Conservation (phyloP, 2,113 vertebrate species). For the Alligator mississippiensis region DNA sequence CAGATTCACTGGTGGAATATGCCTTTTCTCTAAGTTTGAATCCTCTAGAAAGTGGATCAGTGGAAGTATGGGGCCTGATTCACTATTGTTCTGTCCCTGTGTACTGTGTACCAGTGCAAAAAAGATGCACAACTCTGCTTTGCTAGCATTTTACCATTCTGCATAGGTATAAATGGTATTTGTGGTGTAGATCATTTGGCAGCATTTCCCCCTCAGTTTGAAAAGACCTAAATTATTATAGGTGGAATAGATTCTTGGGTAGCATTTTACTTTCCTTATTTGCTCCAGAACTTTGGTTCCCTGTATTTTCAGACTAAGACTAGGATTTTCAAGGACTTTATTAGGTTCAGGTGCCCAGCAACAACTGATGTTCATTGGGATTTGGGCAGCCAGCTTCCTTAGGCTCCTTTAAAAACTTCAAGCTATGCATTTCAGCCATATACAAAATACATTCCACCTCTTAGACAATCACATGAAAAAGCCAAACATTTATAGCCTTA, state of each 20-base stretch:
- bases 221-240: too few species aligned
- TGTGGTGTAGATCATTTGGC: neutral
- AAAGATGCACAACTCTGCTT: neutral
- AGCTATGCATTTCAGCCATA: neutral
- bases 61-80: neutral
- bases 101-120: constrained; percentile 11
- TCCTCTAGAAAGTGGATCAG: neutral
- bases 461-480: neutral
- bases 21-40: neutral
- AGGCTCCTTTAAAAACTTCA: constrained; percentile 25
- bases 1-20: neutral
- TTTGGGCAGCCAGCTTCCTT: neutral
- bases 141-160: neutral
- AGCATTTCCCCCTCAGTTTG: neutral
- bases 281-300: neutral
- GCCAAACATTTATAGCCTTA: neutral
- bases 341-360: neutral
- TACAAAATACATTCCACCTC: neutral
- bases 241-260: too few species aligned
- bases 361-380: neutral
- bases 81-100: neutral
- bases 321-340: constrained; percentile 3
- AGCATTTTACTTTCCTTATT: too few species aligned
- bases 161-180: neutral
- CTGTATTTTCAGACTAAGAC: neutral